Percentiles rank a stretch among this genome's conserved stretches.
These are phyloP conservation scores for Cryptus armator DNA, from an alignment of 2,888 invertebrate genomes.

Conservation along the genomic window DNA sequence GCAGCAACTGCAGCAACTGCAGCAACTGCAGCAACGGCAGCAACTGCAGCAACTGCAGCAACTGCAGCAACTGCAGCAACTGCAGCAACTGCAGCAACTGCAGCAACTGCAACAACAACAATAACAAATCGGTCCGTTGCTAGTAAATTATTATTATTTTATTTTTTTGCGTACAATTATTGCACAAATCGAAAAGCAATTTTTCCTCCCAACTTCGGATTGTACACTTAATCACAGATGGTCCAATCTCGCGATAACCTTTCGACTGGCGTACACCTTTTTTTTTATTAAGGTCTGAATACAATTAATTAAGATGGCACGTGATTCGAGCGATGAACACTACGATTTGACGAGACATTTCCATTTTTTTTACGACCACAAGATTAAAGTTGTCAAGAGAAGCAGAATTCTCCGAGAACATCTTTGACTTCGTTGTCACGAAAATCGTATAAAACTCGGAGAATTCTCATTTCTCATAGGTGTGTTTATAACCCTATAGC, in stretches of 20 bases:
- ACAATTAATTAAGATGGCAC: constrained; percentile 33
- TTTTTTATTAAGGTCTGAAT: background rate
- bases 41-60: no score
- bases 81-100: no score
- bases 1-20: no score
- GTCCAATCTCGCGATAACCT: background rate
- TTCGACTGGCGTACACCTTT: background rate
- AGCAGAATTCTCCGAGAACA: constrained; percentile 4
- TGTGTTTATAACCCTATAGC: background rate
- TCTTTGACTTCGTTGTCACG: constrained; percentile 15
- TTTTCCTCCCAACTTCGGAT: no score
- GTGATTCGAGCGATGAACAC: background rate
- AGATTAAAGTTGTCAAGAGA: background rate
- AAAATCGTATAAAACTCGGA: constrained; percentile 21
- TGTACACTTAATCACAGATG: background rate
- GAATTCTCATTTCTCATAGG: constrained; percentile 5
- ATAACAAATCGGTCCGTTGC: no score
- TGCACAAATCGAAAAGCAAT: no score
- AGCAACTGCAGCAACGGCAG: no score
- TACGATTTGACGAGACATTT: background rate
- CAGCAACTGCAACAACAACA: no score
- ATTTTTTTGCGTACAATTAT: no score
- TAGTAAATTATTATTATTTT: no score
- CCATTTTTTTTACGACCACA: background rate
- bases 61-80: no score